Base-by-base conservation (phyloP, 2,888 invertebrate species). In the Mesorhabditis belari region DNA sequence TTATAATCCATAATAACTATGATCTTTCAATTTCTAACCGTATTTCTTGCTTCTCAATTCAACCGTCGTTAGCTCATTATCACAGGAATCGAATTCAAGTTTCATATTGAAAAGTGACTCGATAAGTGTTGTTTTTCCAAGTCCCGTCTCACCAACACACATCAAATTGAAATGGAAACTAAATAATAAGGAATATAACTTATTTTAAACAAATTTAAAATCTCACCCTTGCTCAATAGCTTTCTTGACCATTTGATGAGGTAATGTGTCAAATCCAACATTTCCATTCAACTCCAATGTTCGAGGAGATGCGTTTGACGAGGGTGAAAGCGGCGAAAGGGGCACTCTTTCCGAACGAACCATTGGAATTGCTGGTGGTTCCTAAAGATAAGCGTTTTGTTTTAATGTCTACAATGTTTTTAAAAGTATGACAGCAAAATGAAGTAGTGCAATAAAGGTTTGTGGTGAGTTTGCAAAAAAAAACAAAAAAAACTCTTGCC, bases 91-190 rank as follows among this genome's bases (percentile, higher is more conserved):
- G 50, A 81, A 80, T 0, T 94, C 91, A 82, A 98, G 95, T 83
- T 90, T 92, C 55, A 95, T 96, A 83, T 98, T 96, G 84, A 98
- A 98, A 65, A 98, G 84, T 0, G 96, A 95, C 83, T 98, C 95
- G 92, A 98, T 95, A 69, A 98, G 85, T 0, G 98, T 98, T 0
- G 95, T 95, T 84, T 98, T 98, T 21, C 98, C 98, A 80, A 96
- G 86, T 6, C 98, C 98, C 35, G 98, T 98, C 84, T 98, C 98
- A 79, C 96, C 96, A 81, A 98, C 92, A 83, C 96, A 96, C 81
- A 98, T 88, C 69, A 98, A 92, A 84, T 98, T 98, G 85, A 99
- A 98, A 58, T 92, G 89, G 84, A 99, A 98, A 1, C 80, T 77
- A 64, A 55, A 71, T 66, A 5, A 23, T 2, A 9, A 51, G 9